A percentile compares a stretch with the other conserved stretches of the same genome.
Conservation (phyloP, 1,140 invertebrate genomes). For the Pseudomyrmex sp. region DNA sequence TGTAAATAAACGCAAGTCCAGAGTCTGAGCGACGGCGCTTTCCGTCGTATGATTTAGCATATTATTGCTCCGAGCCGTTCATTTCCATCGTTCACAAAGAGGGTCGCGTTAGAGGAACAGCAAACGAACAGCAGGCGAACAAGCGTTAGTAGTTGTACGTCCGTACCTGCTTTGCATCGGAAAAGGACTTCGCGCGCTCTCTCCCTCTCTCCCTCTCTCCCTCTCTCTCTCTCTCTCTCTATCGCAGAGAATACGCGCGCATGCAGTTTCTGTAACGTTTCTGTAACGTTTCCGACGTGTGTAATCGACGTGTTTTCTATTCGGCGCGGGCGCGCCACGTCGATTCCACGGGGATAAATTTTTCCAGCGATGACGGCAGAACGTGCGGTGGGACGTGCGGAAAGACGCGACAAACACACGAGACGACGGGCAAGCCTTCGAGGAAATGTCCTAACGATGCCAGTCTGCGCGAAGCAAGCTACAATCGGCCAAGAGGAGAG, state of each 20-base stretch:
- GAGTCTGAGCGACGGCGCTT: background rate
- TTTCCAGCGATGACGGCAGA: constrained; percentile 35
- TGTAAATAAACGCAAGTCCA: constrained; percentile 31
- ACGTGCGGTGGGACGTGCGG: constrained; percentile 2
- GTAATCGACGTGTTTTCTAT: constrained; percentile 67
- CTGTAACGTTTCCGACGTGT: background rate
- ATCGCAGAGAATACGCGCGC: background rate
- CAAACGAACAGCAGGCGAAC: constrained; percentile 29
- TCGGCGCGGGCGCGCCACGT: constrained; percentile 31
- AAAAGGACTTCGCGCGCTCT: constrained; percentile 45
- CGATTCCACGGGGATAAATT: constrained; percentile 55
- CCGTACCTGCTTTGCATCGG: constrained; percentile 58
- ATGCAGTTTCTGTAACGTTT: background rate
- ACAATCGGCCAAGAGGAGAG: constrained; percentile 48
- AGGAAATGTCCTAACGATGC: constrained; percentile 80
- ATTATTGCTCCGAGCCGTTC: constrained; percentile 42
- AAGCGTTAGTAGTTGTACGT: background rate
- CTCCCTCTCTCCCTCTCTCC: too few species aligned
- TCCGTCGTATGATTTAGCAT: constrained; percentile 42
- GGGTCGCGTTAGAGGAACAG: background rate
- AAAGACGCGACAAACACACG: background rate
- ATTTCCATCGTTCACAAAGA: constrained; percentile 35
- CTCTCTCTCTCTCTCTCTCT: too few species aligned
- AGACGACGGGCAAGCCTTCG: background rate
- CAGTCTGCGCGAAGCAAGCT: constrained; percentile 55